A percentile compares a stretch with the other conserved stretches of the same genome.
phyloP scores from a whole-genome alignment of 2,797 vertebrate genomes.

The Anguilla megastoma region DNA sequence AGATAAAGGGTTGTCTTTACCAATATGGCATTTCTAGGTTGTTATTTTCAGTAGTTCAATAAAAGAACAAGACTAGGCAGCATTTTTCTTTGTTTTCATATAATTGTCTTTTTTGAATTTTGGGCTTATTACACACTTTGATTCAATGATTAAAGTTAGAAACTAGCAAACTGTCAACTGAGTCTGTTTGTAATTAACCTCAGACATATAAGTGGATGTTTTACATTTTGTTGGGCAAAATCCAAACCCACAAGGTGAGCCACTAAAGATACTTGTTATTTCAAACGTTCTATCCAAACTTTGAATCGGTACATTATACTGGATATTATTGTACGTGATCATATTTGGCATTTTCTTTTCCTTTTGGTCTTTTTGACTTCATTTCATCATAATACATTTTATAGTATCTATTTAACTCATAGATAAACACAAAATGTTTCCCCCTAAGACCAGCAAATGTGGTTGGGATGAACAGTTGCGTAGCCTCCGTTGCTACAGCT shows the following conservation, averaged over 20 bases:
- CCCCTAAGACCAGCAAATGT: slow-evolving; percentile 77
- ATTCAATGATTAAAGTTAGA: not conserved
- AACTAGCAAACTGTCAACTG: not conserved
- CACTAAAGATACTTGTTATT: not conserved
- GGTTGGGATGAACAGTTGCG: slow-evolving; percentile 90
- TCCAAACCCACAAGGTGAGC: not conserved
- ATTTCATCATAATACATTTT: not conserved
- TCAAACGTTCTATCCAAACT: not conserved
- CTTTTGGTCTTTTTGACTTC: not conserved
- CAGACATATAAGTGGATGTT: not conserved
- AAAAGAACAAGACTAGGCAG: not conserved
- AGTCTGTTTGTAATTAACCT: not conserved
- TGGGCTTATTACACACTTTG: not conserved
- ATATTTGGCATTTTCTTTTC: not conserved
- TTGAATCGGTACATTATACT: slow-evolving; percentile 29
- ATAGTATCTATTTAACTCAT: not conserved
- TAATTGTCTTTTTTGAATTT: not conserved
- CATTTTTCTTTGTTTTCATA: not conserved
- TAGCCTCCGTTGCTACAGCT: slow-evolving; percentile 73
- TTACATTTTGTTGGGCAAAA: not conserved
- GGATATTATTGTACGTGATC: slow-evolving; percentile 16
- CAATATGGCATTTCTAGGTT: slow-evolving; percentile 17
- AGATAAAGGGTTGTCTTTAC: not conserved
- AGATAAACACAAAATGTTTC: not conserved
- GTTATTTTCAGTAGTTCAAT: slow-evolving; percentile 11